These are phyloP conservation scores for Myocastor coypus DNA, from an alignment of 2,113 vertebrate species.

Conservation along the genomic window DNA sequence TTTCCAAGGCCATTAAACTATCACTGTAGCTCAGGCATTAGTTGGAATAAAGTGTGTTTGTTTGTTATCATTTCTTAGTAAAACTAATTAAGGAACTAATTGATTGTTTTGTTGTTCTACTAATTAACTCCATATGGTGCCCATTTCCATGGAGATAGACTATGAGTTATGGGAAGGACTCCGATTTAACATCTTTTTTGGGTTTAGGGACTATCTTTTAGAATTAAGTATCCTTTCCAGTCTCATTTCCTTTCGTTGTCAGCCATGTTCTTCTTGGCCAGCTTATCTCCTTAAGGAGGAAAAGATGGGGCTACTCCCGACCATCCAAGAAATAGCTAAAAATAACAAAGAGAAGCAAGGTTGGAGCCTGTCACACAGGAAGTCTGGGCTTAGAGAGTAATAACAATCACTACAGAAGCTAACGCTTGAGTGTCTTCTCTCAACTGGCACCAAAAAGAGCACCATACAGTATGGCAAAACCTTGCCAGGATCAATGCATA, in stretches of 20 bases:
- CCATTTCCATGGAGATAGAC: slow-evolving; percentile 90
- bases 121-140: slow-evolving; percentile 92
- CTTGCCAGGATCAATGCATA: rapidly evolving
- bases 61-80: slow-evolving; percentile 91
- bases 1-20: slow-evolving; percentile 86
- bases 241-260: slow-evolving; percentile 63
- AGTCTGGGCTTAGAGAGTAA: not conserved
- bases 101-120: slow-evolving; percentile 92
- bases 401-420: not conserved
- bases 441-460: not conserved
- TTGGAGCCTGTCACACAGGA: not conserved
- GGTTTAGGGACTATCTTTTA: slow-evolving; percentile 84
- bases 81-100: slow-evolving; percentile 92
- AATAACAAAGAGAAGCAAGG: not conserved
- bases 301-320: not conserved
- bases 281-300: not conserved
- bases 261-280: slow-evolving; percentile 15
- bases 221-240: slow-evolving; percentile 81
- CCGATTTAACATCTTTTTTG: slow-evolving; percentile 84
- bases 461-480: too few species aligned
- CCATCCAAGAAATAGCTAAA: not conserved
- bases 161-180: slow-evolving; percentile 89
- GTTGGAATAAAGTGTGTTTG: slow-evolving; percentile 89
- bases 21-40: slow-evolving; percentile 84
- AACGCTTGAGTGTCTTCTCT: not conserved